These are phyloP conservation scores for Aythya baeri DNA, from an alignment of 2,113 vertebrate species.

Conservation along the genomic window DNA sequence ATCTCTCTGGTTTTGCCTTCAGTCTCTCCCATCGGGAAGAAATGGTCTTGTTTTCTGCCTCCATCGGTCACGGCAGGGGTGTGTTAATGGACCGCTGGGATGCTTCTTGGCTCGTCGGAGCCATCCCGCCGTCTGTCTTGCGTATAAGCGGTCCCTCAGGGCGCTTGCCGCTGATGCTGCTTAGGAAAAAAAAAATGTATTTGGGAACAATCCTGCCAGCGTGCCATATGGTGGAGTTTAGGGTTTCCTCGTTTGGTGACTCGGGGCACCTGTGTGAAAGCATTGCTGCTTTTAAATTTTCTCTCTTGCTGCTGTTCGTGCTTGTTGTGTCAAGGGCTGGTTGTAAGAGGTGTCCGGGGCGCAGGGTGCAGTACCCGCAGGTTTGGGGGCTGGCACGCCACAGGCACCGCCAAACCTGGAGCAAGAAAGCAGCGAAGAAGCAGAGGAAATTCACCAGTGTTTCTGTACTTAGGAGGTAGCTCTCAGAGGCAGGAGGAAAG, in stretches of 20 bases:
- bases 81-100: not conserved
- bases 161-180: not conserved
- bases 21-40: not conserved
- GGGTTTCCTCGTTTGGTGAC: conserved; percentile 15
- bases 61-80: not conserved
- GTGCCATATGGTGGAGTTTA: not conserved
- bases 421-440: not conserved
- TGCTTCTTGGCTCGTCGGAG: not conserved
- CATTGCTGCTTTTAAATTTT: conserved; percentile 16
- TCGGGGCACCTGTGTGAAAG: conserved; percentile 40
- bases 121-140: not conserved
- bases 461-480: not conserved
- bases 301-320: not conserved
- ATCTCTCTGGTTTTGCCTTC: not conserved
- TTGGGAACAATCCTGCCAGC: conserved; percentile 13
- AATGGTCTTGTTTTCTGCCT: not conserved
- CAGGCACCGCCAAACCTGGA: not conserved
- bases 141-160: not conserved
- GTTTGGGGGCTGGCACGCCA: not conserved
- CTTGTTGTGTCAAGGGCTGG: not conserved
- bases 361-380: not conserved
- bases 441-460: not conserved
- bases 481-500: not conserved
- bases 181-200: not conserved
- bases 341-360: not conserved